A percentile compares a stretch with the other conserved stretches of the same genome.
These are phyloP conservation scores for Poliocrania exsul DNA, from an alignment of 2,797 vertebrate species.

Conservation along the genomic window DNA sequence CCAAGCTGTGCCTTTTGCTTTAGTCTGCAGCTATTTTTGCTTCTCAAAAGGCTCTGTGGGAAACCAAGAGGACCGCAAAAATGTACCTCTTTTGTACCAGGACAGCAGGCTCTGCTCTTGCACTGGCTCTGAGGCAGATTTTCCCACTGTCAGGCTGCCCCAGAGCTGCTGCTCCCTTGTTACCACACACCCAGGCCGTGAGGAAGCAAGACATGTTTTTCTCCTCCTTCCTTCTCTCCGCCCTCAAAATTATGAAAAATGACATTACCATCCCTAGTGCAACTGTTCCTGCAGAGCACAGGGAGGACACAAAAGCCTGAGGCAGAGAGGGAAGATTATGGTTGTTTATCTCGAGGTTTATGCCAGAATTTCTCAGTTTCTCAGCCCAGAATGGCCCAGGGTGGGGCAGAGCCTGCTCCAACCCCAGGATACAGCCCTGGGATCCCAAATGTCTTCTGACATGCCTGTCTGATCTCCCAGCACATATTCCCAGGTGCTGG, in stretches of 20 bases:
- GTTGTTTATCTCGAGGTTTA: not conserved
- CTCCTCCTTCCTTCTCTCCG: constrained; percentile 4
- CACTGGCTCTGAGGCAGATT: not conserved
- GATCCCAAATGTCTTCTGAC: not conserved
- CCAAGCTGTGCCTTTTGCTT: not conserved
- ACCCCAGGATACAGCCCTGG: not conserved
- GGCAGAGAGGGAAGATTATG: not conserved
- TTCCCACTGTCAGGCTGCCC: not conserved
- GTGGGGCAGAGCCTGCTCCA: not conserved
- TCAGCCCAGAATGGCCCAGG: not conserved
- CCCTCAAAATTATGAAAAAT: not conserved
- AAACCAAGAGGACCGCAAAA: not conserved
- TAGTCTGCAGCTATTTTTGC: constrained; percentile 1
- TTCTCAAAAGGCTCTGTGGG: not conserved
- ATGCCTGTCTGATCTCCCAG: not conserved
- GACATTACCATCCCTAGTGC: not conserved
- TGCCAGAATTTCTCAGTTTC: not conserved
- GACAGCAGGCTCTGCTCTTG: not conserved
- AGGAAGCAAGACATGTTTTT: constrained; percentile 38
- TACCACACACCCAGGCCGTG: not conserved
- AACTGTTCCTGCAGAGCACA: not conserved
- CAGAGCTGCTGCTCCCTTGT: not conserved
- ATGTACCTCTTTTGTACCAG: not conserved
- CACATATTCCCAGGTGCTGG: not conserved
- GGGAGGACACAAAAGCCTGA: not conserved